A percentile compares a stretch with the other conserved stretches of the same genome.
These are phyloP conservation scores for Muscicapa adusta DNA, from an alignment of 2,113 vertebrate genomes.

Conservation along the genomic window DNA sequence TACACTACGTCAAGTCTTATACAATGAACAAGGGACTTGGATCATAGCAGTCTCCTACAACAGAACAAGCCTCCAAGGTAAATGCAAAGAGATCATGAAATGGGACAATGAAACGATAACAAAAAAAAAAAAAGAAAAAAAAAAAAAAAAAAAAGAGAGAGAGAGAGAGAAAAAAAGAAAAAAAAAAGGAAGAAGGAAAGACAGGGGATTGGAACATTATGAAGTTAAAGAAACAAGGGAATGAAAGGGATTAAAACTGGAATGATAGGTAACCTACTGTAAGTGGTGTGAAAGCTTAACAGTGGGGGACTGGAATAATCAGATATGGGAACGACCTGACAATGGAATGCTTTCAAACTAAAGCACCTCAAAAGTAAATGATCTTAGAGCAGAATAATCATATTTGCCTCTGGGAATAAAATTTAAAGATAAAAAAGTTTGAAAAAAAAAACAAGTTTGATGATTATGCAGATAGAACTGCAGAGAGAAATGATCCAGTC, in stretches of 20 bases:
- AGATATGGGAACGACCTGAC: slow-evolving; percentile 59
- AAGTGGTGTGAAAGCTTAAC: slow-evolving; percentile 70
- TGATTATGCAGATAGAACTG: slow-evolving; percentile 66
- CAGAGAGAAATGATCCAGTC: slow-evolving; percentile 28
- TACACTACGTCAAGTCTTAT: not conserved
- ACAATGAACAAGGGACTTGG: slow-evolving; percentile 34
- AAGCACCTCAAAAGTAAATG: slow-evolving; percentile 61
- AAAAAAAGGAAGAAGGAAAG: not conserved
- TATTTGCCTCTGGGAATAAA: slow-evolving; percentile 66
- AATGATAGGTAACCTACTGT: slow-evolving; percentile 70
- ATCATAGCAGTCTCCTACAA: slow-evolving; percentile 39
- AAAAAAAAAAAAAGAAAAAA: not conserved
- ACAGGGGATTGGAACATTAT: slow-evolving; percentile 43
- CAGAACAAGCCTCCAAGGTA: slow-evolving; percentile 47
- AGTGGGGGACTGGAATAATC: slow-evolving; percentile 70
- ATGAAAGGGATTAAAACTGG: slow-evolving; percentile 67
- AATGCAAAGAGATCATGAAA: slow-evolving; percentile 56
- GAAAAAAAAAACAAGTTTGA: slow-evolving; percentile 55
- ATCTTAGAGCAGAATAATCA: slow-evolving; percentile 64
- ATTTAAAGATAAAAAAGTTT: slow-evolving; percentile 66
- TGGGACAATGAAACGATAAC: slow-evolving; percentile 43
- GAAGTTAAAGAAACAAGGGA: slow-evolving; percentile 66
- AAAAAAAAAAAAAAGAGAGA: not conserved
- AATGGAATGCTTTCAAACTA: slow-evolving; percentile 61
- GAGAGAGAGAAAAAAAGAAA: not conserved